Evolutionary conservation across 2,797 vertebrate species (phyloP).

Genomic region (Gymnopithys bicolor): DNA sequence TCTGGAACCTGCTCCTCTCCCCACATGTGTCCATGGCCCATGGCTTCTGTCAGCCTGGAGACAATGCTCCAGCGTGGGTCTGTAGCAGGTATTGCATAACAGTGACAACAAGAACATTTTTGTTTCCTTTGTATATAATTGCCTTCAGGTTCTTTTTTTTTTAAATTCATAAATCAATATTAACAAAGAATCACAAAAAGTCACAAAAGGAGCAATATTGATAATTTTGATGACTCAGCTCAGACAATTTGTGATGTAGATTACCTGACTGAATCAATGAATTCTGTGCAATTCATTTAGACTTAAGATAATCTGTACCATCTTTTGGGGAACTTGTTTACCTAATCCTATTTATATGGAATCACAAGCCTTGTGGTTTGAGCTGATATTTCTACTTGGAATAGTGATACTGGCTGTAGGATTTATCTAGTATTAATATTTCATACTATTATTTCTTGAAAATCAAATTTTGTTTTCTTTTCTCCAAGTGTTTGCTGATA

Average conservation of each 20-base stretch:
- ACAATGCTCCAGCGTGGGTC: accelerated
- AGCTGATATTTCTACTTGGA: background rate
- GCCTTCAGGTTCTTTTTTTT: background rate
- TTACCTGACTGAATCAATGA: background rate
- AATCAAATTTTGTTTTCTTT: background rate
- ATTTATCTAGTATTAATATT: background rate
- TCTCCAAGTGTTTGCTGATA: background rate
- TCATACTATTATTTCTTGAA: background rate
- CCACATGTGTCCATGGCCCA: background rate
- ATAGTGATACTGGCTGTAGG: background rate
- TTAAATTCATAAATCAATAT: background rate
- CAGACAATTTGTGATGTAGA: background rate
- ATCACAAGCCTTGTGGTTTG: background rate
- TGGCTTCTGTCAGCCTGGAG: background rate
- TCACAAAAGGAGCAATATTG: background rate
- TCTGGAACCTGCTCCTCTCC: background rate
- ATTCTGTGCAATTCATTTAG: background rate
- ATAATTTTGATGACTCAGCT: background rate
- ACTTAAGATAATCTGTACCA: background rate
- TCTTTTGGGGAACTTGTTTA: background rate
- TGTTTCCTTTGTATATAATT: background rate
- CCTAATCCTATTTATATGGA: background rate
- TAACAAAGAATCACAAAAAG: background rate
- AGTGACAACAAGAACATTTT: background rate
- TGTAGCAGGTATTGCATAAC: background rate